A percentile compares a stretch with the other conserved stretches of the same genome.
Evolutionary conservation across 2,113 vertebrate genomes (phyloP).

Genomic region (Poeciliopsis turrubarensis): DNA sequence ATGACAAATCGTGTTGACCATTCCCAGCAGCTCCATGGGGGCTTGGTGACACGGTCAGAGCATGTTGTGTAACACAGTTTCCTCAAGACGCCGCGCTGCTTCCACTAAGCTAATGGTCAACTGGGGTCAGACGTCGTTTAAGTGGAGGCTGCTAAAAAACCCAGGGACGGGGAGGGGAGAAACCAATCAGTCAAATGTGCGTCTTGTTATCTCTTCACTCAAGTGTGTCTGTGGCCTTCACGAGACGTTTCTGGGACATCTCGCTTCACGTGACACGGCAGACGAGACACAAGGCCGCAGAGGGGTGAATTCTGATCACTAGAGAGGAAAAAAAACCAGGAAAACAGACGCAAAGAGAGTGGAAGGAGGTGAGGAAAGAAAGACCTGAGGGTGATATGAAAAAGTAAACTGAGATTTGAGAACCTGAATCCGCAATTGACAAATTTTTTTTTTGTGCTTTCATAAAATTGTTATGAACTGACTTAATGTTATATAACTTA

Average conservation of each 20-base stretch:
- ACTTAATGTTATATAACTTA: too few species aligned
- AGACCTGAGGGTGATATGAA: background rate
- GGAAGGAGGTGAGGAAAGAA: background rate
- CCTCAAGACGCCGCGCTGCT: constrained; percentile 1
- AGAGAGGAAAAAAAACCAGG: background rate
- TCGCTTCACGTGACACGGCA: constrained; percentile 22
- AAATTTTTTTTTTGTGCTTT: background rate
- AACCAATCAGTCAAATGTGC: constrained; percentile 11
- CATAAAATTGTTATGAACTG: too few species aligned
- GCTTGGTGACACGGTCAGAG: constrained; percentile 16
- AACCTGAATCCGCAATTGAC: background rate
- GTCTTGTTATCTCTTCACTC: constrained; percentile 26
- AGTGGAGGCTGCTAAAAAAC: constrained; percentile 31
- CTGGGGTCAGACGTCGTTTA: constrained; percentile 23
- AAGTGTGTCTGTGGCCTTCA: constrained; percentile 19
- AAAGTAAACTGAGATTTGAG: background rate
- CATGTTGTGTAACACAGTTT: constrained; percentile 31
- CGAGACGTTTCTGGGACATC: constrained; percentile 30
- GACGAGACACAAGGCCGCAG: constrained; percentile 8
- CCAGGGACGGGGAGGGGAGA: constrained; percentile 28
- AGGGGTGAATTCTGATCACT: constrained; percentile 15
- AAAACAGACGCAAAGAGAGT: constrained; percentile 3
- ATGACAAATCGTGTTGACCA: constrained; percentile 30
- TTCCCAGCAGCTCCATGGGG: constrained; percentile 9
- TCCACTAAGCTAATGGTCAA: constrained; percentile 39